Base-by-base conservation (phyloP, 2,113 vertebrate species). In the Syrrhaptes paradoxus region DNA sequence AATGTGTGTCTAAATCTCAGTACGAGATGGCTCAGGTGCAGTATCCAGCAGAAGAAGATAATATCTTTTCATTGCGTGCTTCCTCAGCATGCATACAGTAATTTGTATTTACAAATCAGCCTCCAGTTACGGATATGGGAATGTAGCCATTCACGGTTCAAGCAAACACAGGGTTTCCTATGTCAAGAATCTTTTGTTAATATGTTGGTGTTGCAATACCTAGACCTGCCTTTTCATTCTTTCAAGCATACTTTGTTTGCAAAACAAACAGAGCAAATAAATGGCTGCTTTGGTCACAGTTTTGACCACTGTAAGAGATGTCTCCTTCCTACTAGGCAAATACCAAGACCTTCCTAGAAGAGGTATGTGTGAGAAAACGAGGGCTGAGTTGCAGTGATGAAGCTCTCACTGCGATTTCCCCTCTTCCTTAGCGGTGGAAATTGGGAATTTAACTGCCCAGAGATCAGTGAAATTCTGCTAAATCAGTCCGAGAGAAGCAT, bases 141-240 rank as follows among this genome's bases (percentile, higher is more conserved):
- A 51, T 54, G 49, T 41, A 71, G 55, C 79, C 54, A 41, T 70
- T 83, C 38, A 21, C 22, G 46, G 66, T 48, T 34, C 45, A 49
- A 73, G 59, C 2, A 5, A 83, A 58, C 70, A 46, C 31, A 38
- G n/a, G 36, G 36, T 76, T 95, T 89, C 85, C 59, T 76, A 2
- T 89, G 32, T 94, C 70, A 87, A 75, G 59, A 25, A 25, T 70
- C 67, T 83, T 88, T 85, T 94, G 92, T 83, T 88, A 78, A 19
- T 48, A 36, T 14, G 17, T 57, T 81, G 70, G 58, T 97, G 85
- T 94, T 80, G 90, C 86, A 88, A 89, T 67, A 92, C 45, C 80
- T 63, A 67, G 54, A 84, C 70, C 62, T 90, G 41, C 68, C 80
- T 95, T 87, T 92, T 90, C 71, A 41, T 90, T 92, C 85, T 94